Evolutionary conservation across 92 coral and sea anemone genomes (phyloP).

Genomic region (Porites rus): DNA sequence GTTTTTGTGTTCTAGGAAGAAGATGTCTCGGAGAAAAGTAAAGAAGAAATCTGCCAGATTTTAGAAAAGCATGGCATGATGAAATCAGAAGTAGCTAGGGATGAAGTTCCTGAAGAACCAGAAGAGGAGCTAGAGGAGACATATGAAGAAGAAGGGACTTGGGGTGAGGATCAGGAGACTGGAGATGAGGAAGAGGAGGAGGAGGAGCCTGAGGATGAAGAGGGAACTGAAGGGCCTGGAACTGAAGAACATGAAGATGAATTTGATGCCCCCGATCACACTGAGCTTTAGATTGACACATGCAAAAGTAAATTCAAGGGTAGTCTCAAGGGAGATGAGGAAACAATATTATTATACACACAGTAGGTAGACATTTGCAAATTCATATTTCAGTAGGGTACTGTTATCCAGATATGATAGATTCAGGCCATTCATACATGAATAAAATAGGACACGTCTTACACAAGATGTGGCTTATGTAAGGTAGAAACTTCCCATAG

Average conservation of each 20-base stretch:
- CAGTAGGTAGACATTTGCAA: background rate
- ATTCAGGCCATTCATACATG: no score
- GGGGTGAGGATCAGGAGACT: conserved; percentile 52
- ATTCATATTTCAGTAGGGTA: background rate
- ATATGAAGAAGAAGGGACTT: conserved; percentile 51
- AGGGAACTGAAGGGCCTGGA: conserved; percentile 29
- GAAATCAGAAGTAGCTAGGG: conserved; percentile 68
- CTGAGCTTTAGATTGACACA: conserved; percentile 23
- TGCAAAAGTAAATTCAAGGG: background rate
- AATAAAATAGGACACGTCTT: no score
- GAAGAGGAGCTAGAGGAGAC: conserved; percentile 82
- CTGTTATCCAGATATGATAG: background rate
- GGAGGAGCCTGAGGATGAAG: conserved; percentile 55
- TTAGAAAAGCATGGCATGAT: conserved; percentile 82
- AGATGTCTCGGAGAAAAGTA: conserved; percentile 34
- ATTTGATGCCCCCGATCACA: conserved; percentile 28
- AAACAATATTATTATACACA: no score
- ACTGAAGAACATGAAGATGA: conserved; percentile 38
- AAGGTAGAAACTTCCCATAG: no score
- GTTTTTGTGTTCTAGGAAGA: conserved; percentile 13
- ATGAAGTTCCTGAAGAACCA: conserved; percentile 71
- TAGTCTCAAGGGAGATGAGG: background rate
- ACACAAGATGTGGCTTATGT: no score
- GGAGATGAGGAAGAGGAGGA: conserved; percentile 61
- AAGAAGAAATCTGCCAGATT: conserved; percentile 69